These are phyloP conservation scores for Amblyraja radiata DNA, from an alignment of 2,797 vertebrate species.

Conservation along the genomic window DNA sequence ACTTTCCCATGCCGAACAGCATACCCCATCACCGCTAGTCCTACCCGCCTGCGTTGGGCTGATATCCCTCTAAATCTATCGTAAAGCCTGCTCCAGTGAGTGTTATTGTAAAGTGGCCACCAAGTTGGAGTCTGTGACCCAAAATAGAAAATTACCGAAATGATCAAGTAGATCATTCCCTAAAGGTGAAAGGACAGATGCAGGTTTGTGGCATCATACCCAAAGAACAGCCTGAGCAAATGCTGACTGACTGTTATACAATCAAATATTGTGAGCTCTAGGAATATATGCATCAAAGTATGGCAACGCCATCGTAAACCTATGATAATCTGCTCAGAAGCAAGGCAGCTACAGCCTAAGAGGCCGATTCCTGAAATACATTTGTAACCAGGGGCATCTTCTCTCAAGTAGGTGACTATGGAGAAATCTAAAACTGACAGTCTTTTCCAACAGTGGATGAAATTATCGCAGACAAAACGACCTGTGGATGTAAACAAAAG, in stretches of 20 bases:
- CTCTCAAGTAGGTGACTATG: not conserved
- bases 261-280: not conserved
- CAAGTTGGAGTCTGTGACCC: too few species aligned
- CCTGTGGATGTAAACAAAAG: not conserved
- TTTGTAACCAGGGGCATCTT: not conserved
- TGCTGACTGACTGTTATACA: not conserved
- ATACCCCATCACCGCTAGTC: too few species aligned
- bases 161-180: not conserved
- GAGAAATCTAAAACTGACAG: not conserved
- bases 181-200: not conserved
- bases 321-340: too few species aligned
- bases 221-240: not conserved
- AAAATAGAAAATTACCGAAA: not conserved
- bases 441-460: not conserved
- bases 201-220: not conserved
- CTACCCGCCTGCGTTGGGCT: too few species aligned
- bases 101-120: too few species aligned
- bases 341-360: not conserved
- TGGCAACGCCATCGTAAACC: not conserved
- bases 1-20: too few species aligned
- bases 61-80: too few species aligned
- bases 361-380: not conserved
- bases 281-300: not conserved
- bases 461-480: not conserved
- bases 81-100: too few species aligned